Conservation (phyloP, 2,113 vertebrate species). For the Ranitomeya imitator region DNA sequence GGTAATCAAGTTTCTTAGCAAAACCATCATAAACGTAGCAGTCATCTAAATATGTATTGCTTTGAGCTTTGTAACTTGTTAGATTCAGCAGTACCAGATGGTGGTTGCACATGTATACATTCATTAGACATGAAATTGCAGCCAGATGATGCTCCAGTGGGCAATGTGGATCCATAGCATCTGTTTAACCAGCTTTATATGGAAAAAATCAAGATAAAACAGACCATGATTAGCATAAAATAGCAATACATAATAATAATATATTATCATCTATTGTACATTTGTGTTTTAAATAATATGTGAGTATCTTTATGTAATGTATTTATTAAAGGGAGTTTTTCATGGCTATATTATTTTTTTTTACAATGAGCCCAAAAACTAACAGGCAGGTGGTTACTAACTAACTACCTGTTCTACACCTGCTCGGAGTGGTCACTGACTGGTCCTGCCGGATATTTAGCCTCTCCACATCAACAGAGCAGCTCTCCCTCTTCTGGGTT, state of each 20-base stretch:
- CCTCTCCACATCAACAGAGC: no score
- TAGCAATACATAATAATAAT: background rate
- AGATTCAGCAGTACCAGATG: slow-evolving; percentile 11
- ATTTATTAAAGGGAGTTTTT: no score
- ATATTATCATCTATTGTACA: no score
- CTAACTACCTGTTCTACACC: no score
- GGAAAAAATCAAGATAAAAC: background rate
- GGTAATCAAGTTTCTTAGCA: background rate
- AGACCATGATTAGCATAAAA: background rate
- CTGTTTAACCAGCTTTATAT: background rate
- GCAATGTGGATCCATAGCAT: background rate
- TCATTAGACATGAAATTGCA: slow-evolving; percentile 3
- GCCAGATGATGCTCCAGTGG: slow-evolving; percentile 17
- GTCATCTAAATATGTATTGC: background rate
- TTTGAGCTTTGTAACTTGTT: background rate
- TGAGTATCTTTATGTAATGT: no score
- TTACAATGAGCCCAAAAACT: no score
- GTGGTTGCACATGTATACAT: background rate
- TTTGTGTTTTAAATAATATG: no score
- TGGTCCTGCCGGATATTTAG: no score
- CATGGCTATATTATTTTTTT: no score
- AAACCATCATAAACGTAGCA: background rate
- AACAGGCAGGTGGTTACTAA: no score
- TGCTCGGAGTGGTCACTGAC: no score
- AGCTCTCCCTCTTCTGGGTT: no score